Base-by-base conservation (phyloP, 2,113 vertebrate species). In the Ophthalmolycus amberensis region DNA sequence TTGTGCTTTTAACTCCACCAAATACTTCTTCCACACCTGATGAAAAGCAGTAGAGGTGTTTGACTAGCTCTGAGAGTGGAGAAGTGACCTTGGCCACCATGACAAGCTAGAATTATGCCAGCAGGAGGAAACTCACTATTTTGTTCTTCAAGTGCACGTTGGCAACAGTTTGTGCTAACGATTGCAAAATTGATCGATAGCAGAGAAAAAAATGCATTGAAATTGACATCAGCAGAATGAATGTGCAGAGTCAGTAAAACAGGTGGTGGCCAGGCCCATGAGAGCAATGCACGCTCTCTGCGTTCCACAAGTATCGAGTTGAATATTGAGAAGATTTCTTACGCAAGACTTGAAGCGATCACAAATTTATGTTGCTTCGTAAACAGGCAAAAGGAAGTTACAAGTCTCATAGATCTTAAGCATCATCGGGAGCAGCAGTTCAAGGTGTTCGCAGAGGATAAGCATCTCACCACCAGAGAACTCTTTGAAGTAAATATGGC, bases 221-320 rank as follows among this genome's bases (percentile, higher is more conserved):
- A 75, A 75, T 15, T 71, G 71, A 82, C 75, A 71, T 71, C 29
- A 68, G 60, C 37, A 48, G 20, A 60, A 52, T 42, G 40, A 65
- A 6, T 14, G 22, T 73, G 77, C 58, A 77, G 38, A 75, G 68
- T 56, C 80, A 54, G 67, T 22, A 68, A 16, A 69, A 60, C 37
- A 44, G 12, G 44, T 66, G n/a, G 14, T 37, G 50, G 56, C 56
- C 44, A 32, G 10, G 11, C 1, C 37, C 44, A 27, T 7, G 16
- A 56, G 15, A 59, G 11, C 25, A 54, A 38, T 22, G 12, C 15
- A 10, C 44, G 12, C 20, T 6, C 50, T 67, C 48, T 58, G 54
- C 71, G 27, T 52, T 63, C 34, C 12, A 56, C 2, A 80, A 32
- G 9, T 52, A 6, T 40, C 2, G 14, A 38, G 60, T 75, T 40